Conservation (phyloP, 2,797 vertebrate species). For the Malurus leucopterus region DNA sequence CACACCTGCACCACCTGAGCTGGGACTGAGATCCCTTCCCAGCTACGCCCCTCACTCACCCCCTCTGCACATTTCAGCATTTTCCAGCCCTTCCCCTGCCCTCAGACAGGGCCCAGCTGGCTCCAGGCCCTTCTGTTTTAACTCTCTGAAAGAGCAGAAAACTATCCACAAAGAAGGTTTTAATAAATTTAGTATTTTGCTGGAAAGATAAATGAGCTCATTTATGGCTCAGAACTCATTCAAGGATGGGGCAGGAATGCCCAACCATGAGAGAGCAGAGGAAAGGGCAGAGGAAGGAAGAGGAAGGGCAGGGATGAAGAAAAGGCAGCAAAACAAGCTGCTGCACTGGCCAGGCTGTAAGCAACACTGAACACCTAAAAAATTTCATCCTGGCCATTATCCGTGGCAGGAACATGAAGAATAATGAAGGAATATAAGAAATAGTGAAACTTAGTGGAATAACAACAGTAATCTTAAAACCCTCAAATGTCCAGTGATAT, state of each 20-base stretch:
- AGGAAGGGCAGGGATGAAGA: background rate
- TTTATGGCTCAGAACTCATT: background rate
- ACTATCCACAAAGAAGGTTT: background rate
- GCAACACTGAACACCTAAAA: fast-evolving
- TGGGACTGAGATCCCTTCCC: fast-evolving
- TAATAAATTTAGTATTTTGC: background rate
- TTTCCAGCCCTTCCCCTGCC: background rate
- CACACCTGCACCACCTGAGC: background rate
- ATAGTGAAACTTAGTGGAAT: background rate
- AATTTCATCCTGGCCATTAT: background rate
- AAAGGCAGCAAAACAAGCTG: background rate
- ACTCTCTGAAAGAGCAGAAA: background rate
- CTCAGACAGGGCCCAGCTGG: background rate
- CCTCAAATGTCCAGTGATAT: background rate
- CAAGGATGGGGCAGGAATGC: background rate
- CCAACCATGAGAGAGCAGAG: background rate
- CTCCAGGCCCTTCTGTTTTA: background rate
- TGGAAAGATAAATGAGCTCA: background rate
- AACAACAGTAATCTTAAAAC: background rate
- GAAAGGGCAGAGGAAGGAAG: background rate
- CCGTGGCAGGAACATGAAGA: background rate
- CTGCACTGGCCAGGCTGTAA: background rate
- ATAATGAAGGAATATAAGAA: background rate
- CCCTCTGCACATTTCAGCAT: background rate
- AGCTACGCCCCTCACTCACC: background rate